Evolutionary conservation across 2,113 vertebrate species (phyloP).

Genomic region (Thymallus thymallus): DNA sequence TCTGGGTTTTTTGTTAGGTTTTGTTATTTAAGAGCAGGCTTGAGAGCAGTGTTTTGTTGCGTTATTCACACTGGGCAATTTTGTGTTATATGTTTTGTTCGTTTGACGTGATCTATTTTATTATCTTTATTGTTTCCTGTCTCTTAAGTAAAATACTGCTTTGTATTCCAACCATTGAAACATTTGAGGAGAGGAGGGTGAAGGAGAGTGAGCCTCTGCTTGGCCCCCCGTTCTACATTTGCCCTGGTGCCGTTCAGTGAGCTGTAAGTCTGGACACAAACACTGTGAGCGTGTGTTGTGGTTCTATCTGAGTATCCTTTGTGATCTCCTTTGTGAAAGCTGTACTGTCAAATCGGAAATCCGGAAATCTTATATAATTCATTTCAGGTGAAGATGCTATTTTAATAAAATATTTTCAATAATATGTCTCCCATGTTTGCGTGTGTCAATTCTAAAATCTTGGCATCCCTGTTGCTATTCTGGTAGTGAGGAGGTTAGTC

Average conservation of each 20-base stretch:
- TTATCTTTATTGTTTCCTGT: constrained; percentile 22
- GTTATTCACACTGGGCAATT: constrained; percentile 59
- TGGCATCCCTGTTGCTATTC: neutral
- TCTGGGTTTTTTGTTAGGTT: constrained; percentile 81
- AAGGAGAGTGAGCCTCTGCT: neutral
- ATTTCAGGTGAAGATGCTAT: constrained; percentile 87
- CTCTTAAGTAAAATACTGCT: constrained; percentile 3
- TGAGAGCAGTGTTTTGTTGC: constrained; percentile 67
- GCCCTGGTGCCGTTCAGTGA: neutral
- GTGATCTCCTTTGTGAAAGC: constrained; percentile 43
- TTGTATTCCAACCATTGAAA: too few relatives aligned
- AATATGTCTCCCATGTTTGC: neutral
- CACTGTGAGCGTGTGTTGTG: constrained; percentile 19
- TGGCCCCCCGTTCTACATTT: neutral
- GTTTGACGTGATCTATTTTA: constrained; percentile 7
- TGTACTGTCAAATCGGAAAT: constrained; percentile 50
- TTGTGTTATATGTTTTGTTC: neutral
- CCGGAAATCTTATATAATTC: constrained; percentile 66
- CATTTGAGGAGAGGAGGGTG: neutral
- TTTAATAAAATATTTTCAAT: constrained; percentile 91
- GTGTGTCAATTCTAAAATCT: neutral
- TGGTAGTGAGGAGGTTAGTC: neutral
- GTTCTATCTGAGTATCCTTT: constrained; percentile 35
- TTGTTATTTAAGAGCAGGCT: constrained; percentile 63
- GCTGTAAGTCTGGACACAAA: constrained; percentile 3